phyloP scores from a whole-genome alignment of 2,888 invertebrate genomes.

The Aelia acuminata region DNA sequence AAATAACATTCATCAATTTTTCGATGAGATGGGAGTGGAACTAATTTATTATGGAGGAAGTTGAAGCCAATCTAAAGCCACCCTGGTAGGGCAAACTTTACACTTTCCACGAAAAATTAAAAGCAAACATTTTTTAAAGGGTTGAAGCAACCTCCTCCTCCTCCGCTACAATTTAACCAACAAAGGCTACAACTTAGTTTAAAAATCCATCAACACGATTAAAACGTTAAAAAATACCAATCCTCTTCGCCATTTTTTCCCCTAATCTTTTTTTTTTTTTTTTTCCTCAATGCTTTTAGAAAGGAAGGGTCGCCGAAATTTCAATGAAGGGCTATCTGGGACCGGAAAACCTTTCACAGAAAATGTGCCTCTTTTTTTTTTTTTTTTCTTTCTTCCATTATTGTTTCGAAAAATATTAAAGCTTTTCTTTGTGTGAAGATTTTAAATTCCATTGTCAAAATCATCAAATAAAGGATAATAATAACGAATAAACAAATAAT shows the following conservation, averaged over 20 bases:
- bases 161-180: constrained; percentile 24
- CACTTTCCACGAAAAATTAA: constrained; percentile 36
- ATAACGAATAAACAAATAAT: no score
- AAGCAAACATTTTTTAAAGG: constrained; percentile 46
- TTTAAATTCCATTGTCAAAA: no score
- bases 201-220: constrained; percentile 39
- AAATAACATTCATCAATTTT: constrained; percentile 31
- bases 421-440: no score
- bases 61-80: constrained; percentile 34
- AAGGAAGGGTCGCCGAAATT: background rate
- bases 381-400: background rate
- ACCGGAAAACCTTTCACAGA: background rate
- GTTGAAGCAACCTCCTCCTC: background rate
- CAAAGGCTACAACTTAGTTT: constrained; percentile 14
- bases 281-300: constrained; percentile 3
- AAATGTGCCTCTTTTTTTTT: background rate
- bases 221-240: constrained; percentile 38
- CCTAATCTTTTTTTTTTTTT: constrained; percentile 31
- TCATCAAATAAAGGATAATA: no score
- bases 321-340: background rate
- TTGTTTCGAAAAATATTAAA: no score
- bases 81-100: constrained; percentile 41
- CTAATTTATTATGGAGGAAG: constrained; percentile 40
- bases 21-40: background rate
- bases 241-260: constrained; percentile 17